A percentile compares a stretch with the other conserved stretches of the same genome.
These are phyloP conservation scores for Dasyurus viverrinus DNA, from an alignment of 2,113 vertebrate genomes.

Conservation along the genomic window DNA sequence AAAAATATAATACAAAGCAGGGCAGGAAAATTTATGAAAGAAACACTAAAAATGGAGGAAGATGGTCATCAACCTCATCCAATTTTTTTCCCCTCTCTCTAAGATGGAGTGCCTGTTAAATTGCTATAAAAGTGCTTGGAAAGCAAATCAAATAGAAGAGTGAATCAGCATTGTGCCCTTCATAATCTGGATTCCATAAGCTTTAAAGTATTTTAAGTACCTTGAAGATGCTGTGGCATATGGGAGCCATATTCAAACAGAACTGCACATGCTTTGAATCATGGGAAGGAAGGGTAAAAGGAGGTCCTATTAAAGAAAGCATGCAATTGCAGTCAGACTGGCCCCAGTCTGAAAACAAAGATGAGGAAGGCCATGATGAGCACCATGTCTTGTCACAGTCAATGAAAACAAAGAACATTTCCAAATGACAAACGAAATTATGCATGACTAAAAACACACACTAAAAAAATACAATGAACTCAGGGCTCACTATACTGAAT, in stretches of 20 bases:
- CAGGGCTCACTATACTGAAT: neutral
- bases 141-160: neutral
- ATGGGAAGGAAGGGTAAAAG: neutral
- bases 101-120: neutral
- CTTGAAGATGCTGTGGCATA: neutral
- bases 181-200: neutral
- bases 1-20: neutral
- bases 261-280: conserved; percentile 33
- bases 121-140: too few relatives aligned
- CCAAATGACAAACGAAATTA: neutral
- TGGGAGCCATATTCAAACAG: neutral
- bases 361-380: neutral
- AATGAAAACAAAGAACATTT: neutral
- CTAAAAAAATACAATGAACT: neutral
- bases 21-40: neutral
- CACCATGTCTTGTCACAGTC: neutral
- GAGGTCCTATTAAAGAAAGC: neutral
- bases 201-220: conserved; percentile 14
- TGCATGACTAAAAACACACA: neutral
- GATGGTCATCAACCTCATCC: neutral
- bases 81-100: neutral
- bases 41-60: neutral
- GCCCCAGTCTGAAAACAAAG: neutral
- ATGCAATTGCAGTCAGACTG: neutral
- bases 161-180: neutral